Conservation (phyloP, 2,113 vertebrate genomes). For the Hydrolagus affinis region DNA sequence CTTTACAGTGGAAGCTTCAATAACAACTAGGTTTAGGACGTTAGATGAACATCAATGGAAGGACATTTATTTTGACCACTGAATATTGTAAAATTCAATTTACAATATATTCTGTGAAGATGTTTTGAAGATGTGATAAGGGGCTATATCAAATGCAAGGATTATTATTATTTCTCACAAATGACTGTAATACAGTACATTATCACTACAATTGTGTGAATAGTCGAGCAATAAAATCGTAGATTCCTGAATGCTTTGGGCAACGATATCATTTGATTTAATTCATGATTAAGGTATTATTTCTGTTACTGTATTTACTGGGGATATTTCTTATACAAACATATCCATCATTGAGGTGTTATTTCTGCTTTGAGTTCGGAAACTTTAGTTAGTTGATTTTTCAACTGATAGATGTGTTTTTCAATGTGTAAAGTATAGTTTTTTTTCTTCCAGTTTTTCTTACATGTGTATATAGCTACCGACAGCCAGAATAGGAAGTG, state of each 20-base stretch:
- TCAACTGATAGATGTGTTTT: neutral
- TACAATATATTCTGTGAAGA: too few relatives aligned
- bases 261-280: neutral
- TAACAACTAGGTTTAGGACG: too few relatives aligned
- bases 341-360: neutral
- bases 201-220: neutral
- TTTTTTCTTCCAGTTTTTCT: too few relatives aligned
- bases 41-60: too few relatives aligned
- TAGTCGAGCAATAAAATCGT: neutral
- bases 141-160: too few relatives aligned
- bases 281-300: neutral
- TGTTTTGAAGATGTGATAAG: too few relatives aligned
- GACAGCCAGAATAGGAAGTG: neutral
- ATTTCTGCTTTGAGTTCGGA: neutral
- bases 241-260: neutral
- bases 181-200: neutral
- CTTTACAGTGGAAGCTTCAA: too few relatives aligned
- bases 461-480: too few relatives aligned
- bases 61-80: too few relatives aligned
- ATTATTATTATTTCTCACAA: neutral
- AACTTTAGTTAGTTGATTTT: neutral
- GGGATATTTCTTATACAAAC: too few relatives aligned
- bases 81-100: too few relatives aligned
- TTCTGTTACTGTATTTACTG: neutral
- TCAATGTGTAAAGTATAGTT: neutral